Evolutionary conservation across 2,113 vertebrate species (phyloP).

Genomic region (Dissostichus mawsoni): DNA sequence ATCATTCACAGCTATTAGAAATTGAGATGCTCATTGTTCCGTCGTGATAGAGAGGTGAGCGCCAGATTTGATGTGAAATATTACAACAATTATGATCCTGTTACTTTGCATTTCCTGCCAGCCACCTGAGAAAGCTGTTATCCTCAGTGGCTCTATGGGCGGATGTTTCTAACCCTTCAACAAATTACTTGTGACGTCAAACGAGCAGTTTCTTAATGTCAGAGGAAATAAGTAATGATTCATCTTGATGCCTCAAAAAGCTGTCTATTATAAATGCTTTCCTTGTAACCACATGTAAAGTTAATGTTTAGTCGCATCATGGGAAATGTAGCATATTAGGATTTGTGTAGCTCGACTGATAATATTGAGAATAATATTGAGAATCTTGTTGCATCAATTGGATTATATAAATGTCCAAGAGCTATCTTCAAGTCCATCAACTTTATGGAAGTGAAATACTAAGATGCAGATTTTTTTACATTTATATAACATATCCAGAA

Average conservation of each 20-base stretch:
- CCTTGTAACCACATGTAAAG: slow-evolving; percentile 20
- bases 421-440: neutral
- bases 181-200: neutral
- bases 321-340: neutral
- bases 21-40: slow-evolving; percentile 47
- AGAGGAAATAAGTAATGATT: neutral
- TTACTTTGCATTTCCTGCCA: slow-evolving; percentile 29
- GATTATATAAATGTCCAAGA: too few relatives aligned
- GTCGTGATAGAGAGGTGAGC: neutral
- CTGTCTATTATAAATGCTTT: slow-evolving; percentile 55
- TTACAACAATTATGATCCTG: slow-evolving; percentile 3
- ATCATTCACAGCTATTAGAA: slow-evolving; percentile 52
- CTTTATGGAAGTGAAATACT: neutral
- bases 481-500: neutral
- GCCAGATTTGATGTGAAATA: slow-evolving; percentile 30
- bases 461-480: neutral
- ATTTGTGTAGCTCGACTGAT: neutral
- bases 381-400: too few relatives aligned
- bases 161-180: neutral
- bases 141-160: neutral
- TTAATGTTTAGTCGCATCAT: neutral
- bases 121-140: neutral
- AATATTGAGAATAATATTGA: too few relatives aligned
- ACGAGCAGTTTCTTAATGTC: neutral
- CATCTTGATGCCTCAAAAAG: slow-evolving; percentile 47